phyloP scores from a whole-genome alignment of 2,113 vertebrate genomes.

The Leiothrix lutea region DNA sequence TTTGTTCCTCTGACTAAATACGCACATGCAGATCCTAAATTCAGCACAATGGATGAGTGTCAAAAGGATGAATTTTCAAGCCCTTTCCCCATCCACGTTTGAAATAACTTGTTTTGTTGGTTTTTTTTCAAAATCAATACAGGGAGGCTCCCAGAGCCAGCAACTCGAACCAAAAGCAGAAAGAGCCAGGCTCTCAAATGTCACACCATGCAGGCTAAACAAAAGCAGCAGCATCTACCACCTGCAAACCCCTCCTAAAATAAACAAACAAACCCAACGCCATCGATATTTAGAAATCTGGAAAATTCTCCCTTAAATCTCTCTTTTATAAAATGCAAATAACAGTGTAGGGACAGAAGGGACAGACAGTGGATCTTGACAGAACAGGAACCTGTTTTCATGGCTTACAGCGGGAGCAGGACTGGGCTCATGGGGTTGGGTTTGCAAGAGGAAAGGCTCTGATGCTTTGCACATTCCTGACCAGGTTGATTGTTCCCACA shows the following conservation, averaged over 20 bases:
- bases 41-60: neutral
- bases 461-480: neutral
- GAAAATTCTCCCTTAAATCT: neutral
- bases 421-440: neutral
- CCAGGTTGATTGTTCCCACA: neutral
- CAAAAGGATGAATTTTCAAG: slow-evolving; percentile 14
- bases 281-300: neutral
- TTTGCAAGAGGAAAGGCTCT: neutral
- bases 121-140: neutral
- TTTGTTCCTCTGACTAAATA: neutral
- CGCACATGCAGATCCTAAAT: neutral
- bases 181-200: slow-evolving; percentile 17
- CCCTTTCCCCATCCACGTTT: neutral
- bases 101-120: neutral
- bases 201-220: neutral
- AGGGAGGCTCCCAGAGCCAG: slow-evolving; percentile 7
- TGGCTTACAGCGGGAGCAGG: neutral
- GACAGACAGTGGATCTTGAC: neutral
- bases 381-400: neutral
- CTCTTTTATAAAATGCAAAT: neutral
- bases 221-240: slow-evolving; percentile 8
- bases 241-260: neutral
- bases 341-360: neutral
- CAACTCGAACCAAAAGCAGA: neutral
- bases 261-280: neutral